A percentile compares a stretch with the other conserved stretches of the same genome.
These are phyloP conservation scores for Nephrotoma guestfalica DNA, from an alignment of 2,888 invertebrate genomes.

Conservation along the genomic window DNA sequence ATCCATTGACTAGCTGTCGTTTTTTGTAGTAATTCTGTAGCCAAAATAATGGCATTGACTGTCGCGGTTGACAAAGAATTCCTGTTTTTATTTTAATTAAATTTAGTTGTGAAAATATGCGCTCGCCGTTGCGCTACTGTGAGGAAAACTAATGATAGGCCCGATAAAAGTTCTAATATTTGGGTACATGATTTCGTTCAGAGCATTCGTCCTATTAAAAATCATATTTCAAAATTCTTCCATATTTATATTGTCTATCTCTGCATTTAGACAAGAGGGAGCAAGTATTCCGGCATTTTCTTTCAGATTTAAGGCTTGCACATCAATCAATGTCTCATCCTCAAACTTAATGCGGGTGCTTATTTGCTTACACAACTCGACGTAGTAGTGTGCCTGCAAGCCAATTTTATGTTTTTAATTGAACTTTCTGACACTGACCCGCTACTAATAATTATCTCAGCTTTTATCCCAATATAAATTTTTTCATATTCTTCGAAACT, in stretches of 20 bases:
- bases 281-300: not conserved
- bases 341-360: slow-evolving; percentile 6
- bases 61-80: not conserved
- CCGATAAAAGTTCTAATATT: not conserved
- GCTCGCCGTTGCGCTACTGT: not conserved
- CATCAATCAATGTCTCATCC: slow-evolving; percentile 5
- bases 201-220: not conserved
- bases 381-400: slow-evolving; percentile 7
- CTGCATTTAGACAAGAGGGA: slow-evolving; percentile 1
- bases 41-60: not conserved
- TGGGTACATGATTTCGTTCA: not conserved
- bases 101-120: not conserved
- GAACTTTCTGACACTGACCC: not conserved
- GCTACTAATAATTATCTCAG: not conserved
- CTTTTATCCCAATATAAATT: no score
- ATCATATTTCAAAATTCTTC: slow-evolving; percentile 1
- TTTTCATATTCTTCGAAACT: not conserved
- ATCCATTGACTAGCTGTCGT: no score
- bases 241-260: slow-evolving; percentile 6
- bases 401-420: not conserved
- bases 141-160: not conserved
- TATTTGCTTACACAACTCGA: slow-evolving; percentile 6
- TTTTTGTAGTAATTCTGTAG: not conserved
- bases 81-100: not conserved
- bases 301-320: slow-evolving; percentile 7